Base-by-base conservation (phyloP, 2,797 vertebrate species). In the Oreortyx pictus region DNA sequence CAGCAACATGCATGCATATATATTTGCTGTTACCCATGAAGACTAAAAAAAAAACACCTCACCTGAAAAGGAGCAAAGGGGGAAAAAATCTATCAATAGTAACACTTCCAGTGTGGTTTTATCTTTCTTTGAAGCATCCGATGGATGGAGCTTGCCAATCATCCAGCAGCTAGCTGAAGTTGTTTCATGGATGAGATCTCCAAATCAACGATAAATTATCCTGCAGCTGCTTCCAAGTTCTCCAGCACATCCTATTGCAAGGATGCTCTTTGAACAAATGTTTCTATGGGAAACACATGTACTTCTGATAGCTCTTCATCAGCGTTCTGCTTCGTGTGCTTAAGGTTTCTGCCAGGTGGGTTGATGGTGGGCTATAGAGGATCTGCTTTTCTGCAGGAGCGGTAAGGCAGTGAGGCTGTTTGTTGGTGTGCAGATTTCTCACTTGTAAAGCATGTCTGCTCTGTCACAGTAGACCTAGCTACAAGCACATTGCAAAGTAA, bases 141-240 rank as follows among this genome's bases (percentile, higher is more conserved):
- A 91, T 79, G 60, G 80, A 84, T 92, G 92, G 76, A 89, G 60
- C 71, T 77, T 86, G 91, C 94, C 91, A 88, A 43, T 90, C 77
- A 89, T 52, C 82, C 85, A 93, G 74, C 79, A 95, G 75, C 22
- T 67, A 31, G 82, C 81, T 91, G 84, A 89, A 41, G 66, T 24
- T 57, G 35, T 94, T 92, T 61, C 70, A 57, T 35, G 56, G 50
- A 86, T 86, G 74, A 92, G 65, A 88, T 35, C 43, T 86, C 82
- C 71, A 88, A 94, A 95, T 89, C n/a, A 89, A 83, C 83, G 80
- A 35, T 60, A 82, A 94, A 90, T 90, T 77, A 90, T 73, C 86
- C 67, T 86, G 74, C 86, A 92, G 86, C 91, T 94, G 89, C 67
- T 90, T 65, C 89, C 84, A 90, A 50, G 67, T 78, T 64, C 59